Evolutionary conservation across 2,888 invertebrate species (phyloP), one percentile per base, ranked within the genome.

Genomic region (Diloba caeruleocephala): DNA sequence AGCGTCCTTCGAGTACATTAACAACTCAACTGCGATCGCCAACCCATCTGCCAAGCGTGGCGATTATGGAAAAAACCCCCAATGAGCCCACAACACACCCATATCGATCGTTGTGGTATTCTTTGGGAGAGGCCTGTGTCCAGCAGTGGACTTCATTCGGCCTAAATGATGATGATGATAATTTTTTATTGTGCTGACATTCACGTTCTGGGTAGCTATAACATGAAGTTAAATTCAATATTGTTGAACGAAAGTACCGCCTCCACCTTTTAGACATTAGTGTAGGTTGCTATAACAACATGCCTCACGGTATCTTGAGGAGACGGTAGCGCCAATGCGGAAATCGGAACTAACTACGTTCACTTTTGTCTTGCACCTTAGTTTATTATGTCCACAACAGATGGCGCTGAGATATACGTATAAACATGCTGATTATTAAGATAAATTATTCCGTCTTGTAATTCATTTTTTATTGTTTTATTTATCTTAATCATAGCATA

Each of bases 241-340:
- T 4, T 26, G 14, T 5, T 13, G 3, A 14, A 9, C 15, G 0
- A 17, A 29, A 44, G 3, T 41, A 6, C 42, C 59, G 5, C 28
- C 29, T 65, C 33, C 21, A 34, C 31, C 13, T 25, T 17, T 38
- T n/a, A 1, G 26, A n/a, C 0, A 9, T 21, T 4, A 3, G 9
- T 15, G 29, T 25, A 6, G 15, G 69, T 74, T 67, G 33, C 53
- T 26, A 71, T 71, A 21, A 41, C 10, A 46, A 68, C 59, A 6
- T 17, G n/a, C n/a, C n/a, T n/a, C n/a, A 2, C 9, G 0, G 50
- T 50, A 33, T 58, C 49, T 61, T 31, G 12, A 9, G 8, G 5
- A 10, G 52, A 53, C 36, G 31, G 32, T 21, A 60, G 72, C 71
- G 71, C 59, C 65, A 52, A 21, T 13, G 55, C 48, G 65, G 69